Evolutionary conservation across 2,888 invertebrate genomes (phyloP).

Genomic region (Atethmia centrago): DNA sequence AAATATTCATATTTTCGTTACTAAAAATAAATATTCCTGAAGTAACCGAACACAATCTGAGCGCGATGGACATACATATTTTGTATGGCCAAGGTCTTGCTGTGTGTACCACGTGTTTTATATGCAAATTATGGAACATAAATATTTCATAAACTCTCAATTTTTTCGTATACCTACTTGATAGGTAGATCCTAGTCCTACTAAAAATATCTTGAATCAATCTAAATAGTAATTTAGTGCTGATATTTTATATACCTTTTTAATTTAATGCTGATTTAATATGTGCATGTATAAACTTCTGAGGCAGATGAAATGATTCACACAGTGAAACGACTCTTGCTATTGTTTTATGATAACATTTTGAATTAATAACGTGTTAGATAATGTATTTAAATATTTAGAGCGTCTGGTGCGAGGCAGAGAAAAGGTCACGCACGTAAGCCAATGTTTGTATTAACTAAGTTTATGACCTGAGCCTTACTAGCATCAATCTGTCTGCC

Average conservation of each 20-base stretch:
- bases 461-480: conserved; percentile 14
- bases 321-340: conserved; percentile 10
- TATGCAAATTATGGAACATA: conserved; percentile 14
- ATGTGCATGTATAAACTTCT: conserved; percentile 45
- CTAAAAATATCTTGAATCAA: conserved; percentile 12
- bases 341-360: conserved; percentile 36
- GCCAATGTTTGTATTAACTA: background rate
- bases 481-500: conserved; percentile 39
- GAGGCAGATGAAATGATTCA: conserved; percentile 19
- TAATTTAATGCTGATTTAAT: conserved; percentile 43
- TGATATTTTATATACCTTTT: conserved; percentile 19
- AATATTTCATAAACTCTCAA: background rate
- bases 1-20: too few species aligned
- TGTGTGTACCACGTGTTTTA: background rate
- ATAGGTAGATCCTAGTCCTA: conserved; percentile 20
- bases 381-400: background rate
- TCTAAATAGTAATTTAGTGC: conserved; percentile 5
- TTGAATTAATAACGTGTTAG: conserved; percentile 9
- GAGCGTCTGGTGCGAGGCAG: background rate
- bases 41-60: too few species aligned
- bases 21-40: too few species aligned
- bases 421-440: conserved; percentile 21
- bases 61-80: too few species aligned
- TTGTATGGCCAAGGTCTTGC: too few species aligned
- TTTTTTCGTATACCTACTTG: background rate